Base-by-base conservation (phyloP, 2,113 vertebrate genomes). In the Tautogolabrus adspersus region DNA sequence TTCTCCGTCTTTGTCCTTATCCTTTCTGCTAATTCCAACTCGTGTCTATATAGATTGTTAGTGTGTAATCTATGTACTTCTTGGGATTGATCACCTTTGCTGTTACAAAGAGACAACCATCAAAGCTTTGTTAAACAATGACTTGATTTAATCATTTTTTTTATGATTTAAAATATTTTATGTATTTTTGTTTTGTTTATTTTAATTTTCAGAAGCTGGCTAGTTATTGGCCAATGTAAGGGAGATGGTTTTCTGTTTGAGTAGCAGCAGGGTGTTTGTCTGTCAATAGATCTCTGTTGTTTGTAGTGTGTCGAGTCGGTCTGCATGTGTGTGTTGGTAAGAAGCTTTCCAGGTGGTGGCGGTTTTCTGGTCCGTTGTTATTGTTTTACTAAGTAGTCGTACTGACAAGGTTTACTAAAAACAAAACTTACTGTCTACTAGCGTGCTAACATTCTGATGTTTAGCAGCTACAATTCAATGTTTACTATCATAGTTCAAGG, bases 71-170 rank as follows among this genome's bases (percentile, higher is more conserved):
- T 77, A 51, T 77, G 30, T 75, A 64, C 63, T 79, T 21, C 18
- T 18, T 77, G 46, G 62, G 70, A 54, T 56, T 3, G 15, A 57
- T 75, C 30, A 69, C 77, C 69, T 63, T 79, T 55, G 64, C 82
- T 88, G 79, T 83, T 72, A 40, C 62, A 77, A 91, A 91, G 90
- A 90, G 84, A 88, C 75, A 83, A 30, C 81, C 81, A 87, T 83
- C 66, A 21, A 57, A 58, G 81, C 21, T 34, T 37, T 51, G 19
- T 10, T 37, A 47, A 37, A 21, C 1, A 26, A 11, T n/a, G 2
- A 19, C 3, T 42, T 22, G 1, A 18, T 75, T 74, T 0, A 22
- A 55, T 37, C 58, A 38, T 0, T n/a, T 46, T 46, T 0, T 1
- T 54, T 44, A 34, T 0, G 12, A 66, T 79, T 68, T n/a, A 9